Evolutionary conservation across 1,140 invertebrate species (phyloP), one percentile per base, ranked within the genome.

Genomic region (Ostrea denselamellosa): DNA sequence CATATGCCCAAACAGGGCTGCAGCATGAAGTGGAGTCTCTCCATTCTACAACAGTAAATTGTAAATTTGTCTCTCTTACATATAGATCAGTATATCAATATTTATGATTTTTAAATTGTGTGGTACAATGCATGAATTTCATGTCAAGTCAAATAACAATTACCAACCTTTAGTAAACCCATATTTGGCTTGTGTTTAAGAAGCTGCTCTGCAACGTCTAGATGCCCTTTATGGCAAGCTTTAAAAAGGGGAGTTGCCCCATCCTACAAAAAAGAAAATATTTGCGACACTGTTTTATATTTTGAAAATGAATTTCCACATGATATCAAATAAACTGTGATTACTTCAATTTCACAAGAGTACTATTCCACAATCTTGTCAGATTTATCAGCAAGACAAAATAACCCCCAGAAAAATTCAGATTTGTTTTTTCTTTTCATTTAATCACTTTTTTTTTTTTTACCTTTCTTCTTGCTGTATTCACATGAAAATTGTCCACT

Each of bases 1-100:
- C 86, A 93, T 88, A 86, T 98, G 97, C 9, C 98, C 97, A 95
- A 97, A 98, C 95, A 98, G 96, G 56, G 97, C 97, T 17, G 98
- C 98, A 53, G 97, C 98, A 95, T 98, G 98, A 44, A 98, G 95
- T 10, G 97, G 97, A 92, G 97, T 97, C 95, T 98, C 97, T 2
- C 98, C 98, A 95, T 98, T 98, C 97, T 98, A 94, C 56, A 87
- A 62, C n/a, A 44, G 34, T 5, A 44, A 44, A 44, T 44, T 44
- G 34, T 44, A 44, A 5, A 44, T 5, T 44, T 44, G 34, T 44
- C 34, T 44, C 34, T 44, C 2, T 44, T 44, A 44, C 14, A 85
- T n/a, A 54, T 8, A 5, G 5, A 53, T 17, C 22, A 81, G 25
- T 34, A 19, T n/a, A 19, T 22, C 4, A 25, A 17, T 25, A 81